Evolutionary conservation across 2,797 vertebrate species (phyloP).

Genomic region (Aselliscus stoliczkanus): DNA sequence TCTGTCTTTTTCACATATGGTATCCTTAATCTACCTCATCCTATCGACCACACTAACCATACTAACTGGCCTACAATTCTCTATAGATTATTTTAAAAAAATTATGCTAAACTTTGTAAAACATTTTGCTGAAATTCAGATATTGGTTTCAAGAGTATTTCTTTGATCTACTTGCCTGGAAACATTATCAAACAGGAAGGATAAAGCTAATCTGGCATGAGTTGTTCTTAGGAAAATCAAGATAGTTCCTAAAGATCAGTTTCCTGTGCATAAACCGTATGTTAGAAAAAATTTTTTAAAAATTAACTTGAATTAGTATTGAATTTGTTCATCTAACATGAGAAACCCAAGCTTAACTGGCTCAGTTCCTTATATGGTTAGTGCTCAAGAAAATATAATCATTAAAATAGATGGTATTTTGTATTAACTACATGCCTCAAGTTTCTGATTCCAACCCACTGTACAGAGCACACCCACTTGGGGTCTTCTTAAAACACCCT

Average conservation of each 20-base stretch:
- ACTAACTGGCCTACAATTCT: background rate
- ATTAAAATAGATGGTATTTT: background rate
- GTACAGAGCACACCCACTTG: background rate
- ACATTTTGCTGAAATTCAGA: background rate
- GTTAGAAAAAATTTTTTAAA: background rate
- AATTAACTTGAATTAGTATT: constrained; percentile 5
- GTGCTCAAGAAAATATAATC: background rate
- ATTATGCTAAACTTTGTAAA: background rate
- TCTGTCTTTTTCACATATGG: background rate
- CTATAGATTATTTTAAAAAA: background rate
- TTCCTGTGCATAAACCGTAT: background rate
- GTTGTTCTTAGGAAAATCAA: constrained; percentile 1
- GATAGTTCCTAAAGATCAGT: background rate
- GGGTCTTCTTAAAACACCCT: background rate
- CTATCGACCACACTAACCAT: background rate
- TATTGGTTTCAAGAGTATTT: constrained; percentile 19
- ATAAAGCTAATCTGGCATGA: background rate
- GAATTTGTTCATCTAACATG: background rate
- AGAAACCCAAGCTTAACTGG: background rate
- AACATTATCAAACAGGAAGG: constrained; percentile 5
- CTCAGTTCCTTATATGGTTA: background rate
- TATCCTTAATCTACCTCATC: background rate
- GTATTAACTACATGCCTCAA: background rate
- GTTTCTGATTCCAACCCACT: background rate
- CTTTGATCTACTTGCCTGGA: background rate